These are phyloP conservation scores for Rattus rattus DNA, from an alignment of 2,113 vertebrate genomes.

Conservation along the genomic window DNA sequence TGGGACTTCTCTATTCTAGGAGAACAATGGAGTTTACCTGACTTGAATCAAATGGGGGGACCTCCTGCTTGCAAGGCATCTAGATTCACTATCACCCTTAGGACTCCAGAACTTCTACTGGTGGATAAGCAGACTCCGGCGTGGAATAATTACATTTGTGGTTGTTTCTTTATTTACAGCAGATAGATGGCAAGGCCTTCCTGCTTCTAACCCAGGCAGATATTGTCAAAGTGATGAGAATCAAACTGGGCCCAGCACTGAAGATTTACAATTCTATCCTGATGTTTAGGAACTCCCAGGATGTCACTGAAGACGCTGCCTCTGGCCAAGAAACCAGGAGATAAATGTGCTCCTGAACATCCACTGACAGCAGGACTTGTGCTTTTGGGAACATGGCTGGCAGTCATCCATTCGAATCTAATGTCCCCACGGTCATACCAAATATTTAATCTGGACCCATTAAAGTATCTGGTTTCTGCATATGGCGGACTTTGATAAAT, in stretches of 20 bases:
- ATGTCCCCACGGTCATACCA: neutral
- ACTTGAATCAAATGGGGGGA: rapidly evolving
- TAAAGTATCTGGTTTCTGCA: neutral
- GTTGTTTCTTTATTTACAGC: constrained; percentile 83
- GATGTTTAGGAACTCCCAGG: constrained; percentile 87
- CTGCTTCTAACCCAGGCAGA: constrained; percentile 95
- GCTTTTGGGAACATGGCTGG: neutral
- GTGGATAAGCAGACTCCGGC: neutral
- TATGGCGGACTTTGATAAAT: neutral
- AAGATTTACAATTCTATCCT: constrained; percentile 96
- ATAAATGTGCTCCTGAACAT: rapidly evolving
- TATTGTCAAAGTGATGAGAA: constrained; percentile 94
- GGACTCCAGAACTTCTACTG: neutral
- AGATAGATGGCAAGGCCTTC: constrained; percentile 95
- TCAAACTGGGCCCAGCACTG: constrained; percentile 95
- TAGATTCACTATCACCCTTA: rapidly evolving
- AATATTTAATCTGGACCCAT: neutral
- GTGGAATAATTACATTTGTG: neutral
- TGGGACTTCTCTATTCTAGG: neutral
- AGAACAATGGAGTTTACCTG: neutral
- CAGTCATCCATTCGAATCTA: constrained; percentile 21
- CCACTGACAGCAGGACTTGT: neutral
- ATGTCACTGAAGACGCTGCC: neutral
- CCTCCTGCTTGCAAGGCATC: rapidly evolving
- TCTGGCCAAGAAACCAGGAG: neutral